A percentile compares a stretch with the other conserved stretches of the same genome.
phyloP scores from a whole-genome alignment of 2,888 invertebrate genomes.

The Cheilosia variabilis region DNA sequence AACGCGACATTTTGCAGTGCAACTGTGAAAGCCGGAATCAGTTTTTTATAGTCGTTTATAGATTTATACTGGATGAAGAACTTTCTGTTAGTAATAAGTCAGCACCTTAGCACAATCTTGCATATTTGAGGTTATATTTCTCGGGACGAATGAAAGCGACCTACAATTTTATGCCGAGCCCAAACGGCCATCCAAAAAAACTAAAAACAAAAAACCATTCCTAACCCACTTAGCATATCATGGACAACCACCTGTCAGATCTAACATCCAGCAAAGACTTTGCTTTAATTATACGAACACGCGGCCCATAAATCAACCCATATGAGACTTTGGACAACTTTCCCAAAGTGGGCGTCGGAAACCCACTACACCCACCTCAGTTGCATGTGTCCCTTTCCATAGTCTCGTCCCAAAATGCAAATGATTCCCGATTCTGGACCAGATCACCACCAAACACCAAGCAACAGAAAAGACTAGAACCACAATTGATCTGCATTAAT shows the following conservation, averaged over 20 bases:
- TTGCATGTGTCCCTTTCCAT: background rate
- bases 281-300: background rate
- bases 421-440: slow-evolving; percentile 16
- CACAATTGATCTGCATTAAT: slow-evolving; percentile 23
- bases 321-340: slow-evolving; percentile 2
- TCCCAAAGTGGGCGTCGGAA: slow-evolving; percentile 33
- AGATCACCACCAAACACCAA: slow-evolving; percentile 3
- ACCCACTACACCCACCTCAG: slow-evolving; percentile 15
- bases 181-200: too few species aligned
- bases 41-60: too few species aligned
- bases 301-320: background rate
- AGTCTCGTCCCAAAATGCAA: slow-evolving; percentile 31
- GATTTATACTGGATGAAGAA: too few species aligned
- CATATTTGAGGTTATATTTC: too few species aligned
- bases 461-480: background rate
- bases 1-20: too few species aligned
- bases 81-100: too few species aligned
- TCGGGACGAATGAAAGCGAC: too few species aligned
- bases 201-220: too few species aligned
- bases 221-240: background rate
- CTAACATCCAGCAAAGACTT: background rate
- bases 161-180: too few species aligned
- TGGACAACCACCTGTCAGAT: background rate
- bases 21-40: too few species aligned
- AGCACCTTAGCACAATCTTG: too few species aligned